Evolutionary conservation across 2,888 invertebrate genomes (phyloP), one percentile per base, ranked within the genome.

Genomic region (Myopa testacea): DNA sequence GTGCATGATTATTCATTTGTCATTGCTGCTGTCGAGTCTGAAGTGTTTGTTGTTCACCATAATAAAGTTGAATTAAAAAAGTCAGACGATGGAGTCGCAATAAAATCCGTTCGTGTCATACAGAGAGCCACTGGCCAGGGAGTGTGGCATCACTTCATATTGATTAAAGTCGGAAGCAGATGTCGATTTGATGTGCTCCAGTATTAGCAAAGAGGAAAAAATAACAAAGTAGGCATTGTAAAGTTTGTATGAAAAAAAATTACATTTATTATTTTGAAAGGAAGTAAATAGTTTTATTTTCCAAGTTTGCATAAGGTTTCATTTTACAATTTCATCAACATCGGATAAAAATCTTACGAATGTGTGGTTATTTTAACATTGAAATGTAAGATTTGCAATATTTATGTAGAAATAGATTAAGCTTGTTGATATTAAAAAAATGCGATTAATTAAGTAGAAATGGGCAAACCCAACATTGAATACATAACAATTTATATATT

Each of bases 1-100:
- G 81, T 83, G 81, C 82, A 82, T 81, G 55, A 81, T 79, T 81
- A 81, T 80, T 79, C 78, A 79, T 80, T 75, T 77, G 72, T 67
- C 71, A 40, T 60, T 74, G 40, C 65, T 58, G 70, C 71, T 63
- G 52, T 55, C 5, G 16, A 52, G 52, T 14, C n/a, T 40, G 16
- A 65, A 60, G 26, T 69, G 40, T 65, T 63, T 69, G 40, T 65
- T 63, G 73, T 69, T 69, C 58, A n/a, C 10, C 34, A 26, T 68
- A 45, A 58, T 75, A 45, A 60, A 40, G 63, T 52, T 37, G 37
- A 75, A 58, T 26, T 38, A n/a, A n/a, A 26, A 2, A 26, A 68
- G 40, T 19, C 34, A 68, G 68, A 68, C 68, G 8, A 19, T 40
- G 45, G 55, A 69, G 69, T 68, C 14, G 26, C 40, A 45, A 50